These are phyloP conservation scores for Neuroscelio doddi DNA, from an alignment of 2,888 invertebrate species.

Conservation along the genomic window DNA sequence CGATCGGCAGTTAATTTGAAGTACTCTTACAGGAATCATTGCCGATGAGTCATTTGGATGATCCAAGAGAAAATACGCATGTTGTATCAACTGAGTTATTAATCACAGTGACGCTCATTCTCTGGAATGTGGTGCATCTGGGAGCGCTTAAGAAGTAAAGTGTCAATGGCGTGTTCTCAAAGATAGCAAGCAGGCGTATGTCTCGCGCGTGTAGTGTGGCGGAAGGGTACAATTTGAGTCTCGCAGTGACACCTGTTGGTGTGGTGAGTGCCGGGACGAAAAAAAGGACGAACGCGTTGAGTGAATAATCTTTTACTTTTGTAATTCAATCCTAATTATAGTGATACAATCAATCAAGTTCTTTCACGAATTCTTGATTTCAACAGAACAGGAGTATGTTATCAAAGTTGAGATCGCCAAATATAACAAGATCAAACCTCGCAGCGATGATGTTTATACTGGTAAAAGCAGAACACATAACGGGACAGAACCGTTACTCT, in stretches of 20 bases:
- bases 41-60: too few species aligned
- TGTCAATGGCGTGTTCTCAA: slow-evolving; percentile 1
- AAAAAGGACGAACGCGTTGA: slow-evolving; percentile 37
- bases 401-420: background rate
- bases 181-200: slow-evolving; percentile 26
- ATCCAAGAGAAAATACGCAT: too few species aligned
- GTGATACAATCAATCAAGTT: too few species aligned
- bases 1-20: too few species aligned
- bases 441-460: background rate
- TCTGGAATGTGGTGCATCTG: background rate
- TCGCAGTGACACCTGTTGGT: slow-evolving; percentile 49
- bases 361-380: background rate
- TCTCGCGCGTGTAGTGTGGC: slow-evolving; percentile 38
- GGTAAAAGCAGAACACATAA: too few species aligned
- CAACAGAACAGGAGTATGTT: background rate
- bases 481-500: too few species aligned
- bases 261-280: slow-evolving; percentile 41
- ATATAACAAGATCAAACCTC: background rate
- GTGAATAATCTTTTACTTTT: slow-evolving; percentile 28
- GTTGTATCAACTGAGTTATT: too few species aligned
- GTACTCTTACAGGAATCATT: too few species aligned
- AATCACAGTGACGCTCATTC: background rate
- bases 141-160: slow-evolving; percentile 2
- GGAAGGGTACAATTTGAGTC: slow-evolving; percentile 41
- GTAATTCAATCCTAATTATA: slow-evolving; percentile 17